phyloP scores from a whole-genome alignment of 35 echinoderm and acorn worm species.

The Acanthaster planci region DNA sequence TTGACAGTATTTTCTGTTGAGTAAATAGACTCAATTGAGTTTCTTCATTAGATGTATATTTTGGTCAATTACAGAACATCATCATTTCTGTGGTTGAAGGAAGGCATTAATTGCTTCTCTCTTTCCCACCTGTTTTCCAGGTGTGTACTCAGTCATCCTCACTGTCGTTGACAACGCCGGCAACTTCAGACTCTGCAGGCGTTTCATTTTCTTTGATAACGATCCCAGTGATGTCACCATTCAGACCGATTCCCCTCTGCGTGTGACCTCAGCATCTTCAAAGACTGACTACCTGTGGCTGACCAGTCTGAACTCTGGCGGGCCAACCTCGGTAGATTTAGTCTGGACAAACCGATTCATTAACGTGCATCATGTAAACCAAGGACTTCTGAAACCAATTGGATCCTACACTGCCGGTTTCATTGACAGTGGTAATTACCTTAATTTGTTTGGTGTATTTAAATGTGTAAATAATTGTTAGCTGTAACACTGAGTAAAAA shows the following conservation, averaged over 20 bases:
- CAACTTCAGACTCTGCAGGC: background rate
- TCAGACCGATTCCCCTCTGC: background rate
- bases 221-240: background rate
- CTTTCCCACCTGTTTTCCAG: background rate
- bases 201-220: slow-evolving; percentile 33
- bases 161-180: background rate
- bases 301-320: background rate
- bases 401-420: background rate
- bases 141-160: slow-evolving; percentile 25
- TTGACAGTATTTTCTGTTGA: too few species aligned
- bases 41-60: too few species aligned
- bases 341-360: slow-evolving; percentile 28
- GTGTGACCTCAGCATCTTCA: background rate
- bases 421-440: background rate
- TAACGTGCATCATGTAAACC: slow-evolving; percentile 6
- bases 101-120: background rate
- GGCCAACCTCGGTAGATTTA: background rate
- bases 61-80: too few species aligned
- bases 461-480: too few species aligned
- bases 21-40: too few species aligned
- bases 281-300: background rate
- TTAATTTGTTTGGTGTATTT: too few species aligned
- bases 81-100: too few species aligned
- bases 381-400: slow-evolving; percentile 26
- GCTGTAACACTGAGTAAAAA: background rate